Conservation (phyloP, 2,888 invertebrate species). For the Diloba caeruleocephala region DNA sequence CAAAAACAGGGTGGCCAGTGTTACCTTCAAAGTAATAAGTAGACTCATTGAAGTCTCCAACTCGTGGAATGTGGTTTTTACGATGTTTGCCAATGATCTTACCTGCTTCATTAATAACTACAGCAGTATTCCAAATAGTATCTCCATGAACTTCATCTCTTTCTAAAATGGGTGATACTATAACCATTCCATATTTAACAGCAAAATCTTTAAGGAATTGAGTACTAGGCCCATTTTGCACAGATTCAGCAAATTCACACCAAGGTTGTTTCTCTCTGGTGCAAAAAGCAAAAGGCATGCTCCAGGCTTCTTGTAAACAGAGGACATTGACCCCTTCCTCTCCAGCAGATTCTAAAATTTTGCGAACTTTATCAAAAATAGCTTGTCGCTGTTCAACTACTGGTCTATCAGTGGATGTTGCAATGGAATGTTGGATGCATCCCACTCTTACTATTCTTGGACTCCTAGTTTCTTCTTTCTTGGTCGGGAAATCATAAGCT, state of each 20-base stretch:
- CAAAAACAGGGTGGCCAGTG: constrained; percentile 98
- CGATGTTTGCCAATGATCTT: constrained; percentile 97
- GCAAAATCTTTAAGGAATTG: constrained; percentile 94
- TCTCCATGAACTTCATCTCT: constrained; percentile 96
- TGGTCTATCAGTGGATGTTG: constrained; percentile 92
- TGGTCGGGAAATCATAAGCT: constrained; percentile 92
- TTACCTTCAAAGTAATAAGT: constrained; percentile 99
- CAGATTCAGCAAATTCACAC: constrained; percentile 99
- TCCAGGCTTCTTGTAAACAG: constrained; percentile 99
- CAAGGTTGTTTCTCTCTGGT: constrained; percentile 98
- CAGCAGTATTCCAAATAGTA: constrained; percentile 98
- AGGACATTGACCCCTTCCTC: constrained; percentile 95
- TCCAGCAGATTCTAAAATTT: constrained; percentile 94
- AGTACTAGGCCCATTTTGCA: constrained; percentile 95
- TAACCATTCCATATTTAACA: constrained; percentile 95
- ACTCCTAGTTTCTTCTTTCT: constrained; percentile 91
- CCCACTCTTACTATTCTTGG: constrained; percentile 94
- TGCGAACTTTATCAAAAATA: constrained; percentile 92
- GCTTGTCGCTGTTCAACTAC: constrained; percentile 93
- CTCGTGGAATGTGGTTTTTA: constrained; percentile 99
- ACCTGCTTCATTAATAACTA: constrained; percentile 96
- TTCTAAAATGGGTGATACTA: constrained; percentile 98
- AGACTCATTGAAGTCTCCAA: constrained; percentile 99
- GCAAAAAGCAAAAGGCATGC: constrained; percentile 99
- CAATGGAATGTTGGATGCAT: constrained; percentile 96